Evolutionary conservation across 2,888 invertebrate genomes (phyloP), one percentile per base, ranked within the genome.

Genomic region (Flexamia atlantica): DNA sequence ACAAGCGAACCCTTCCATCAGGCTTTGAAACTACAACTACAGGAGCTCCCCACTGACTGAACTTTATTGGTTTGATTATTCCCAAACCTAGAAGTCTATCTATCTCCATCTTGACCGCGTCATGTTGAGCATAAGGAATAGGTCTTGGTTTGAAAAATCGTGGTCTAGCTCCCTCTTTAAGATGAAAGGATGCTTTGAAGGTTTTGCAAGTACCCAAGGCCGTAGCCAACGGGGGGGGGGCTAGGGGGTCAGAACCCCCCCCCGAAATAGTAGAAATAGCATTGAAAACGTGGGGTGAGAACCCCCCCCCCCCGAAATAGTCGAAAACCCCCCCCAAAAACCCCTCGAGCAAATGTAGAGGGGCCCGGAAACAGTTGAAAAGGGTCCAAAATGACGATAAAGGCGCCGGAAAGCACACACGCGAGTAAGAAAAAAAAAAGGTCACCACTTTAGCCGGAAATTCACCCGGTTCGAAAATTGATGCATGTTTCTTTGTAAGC

Each of bases 11-110:
- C 20, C 42, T 40, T 1, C 42, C 20, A 76, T 42, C 32, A 14
- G n/a, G 46, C 50, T 79, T 79, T 25, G 53, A 50, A 25, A 79
- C 53, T 50, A 53, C 25, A 20, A 79, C 79, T 50, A 79, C 53
- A 28, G 79, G 79, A 7, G 79, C 53, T 30, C 14, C 79, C 46
- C 46, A 79, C 53, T 79, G 25, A 50, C 42, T 50, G 17, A 53
- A 79, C 17, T 79, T 79, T 7, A 46, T 42, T 17, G 9, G 53
- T 50, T 46, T 79, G 17, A 50, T 30, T 32, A 14, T 30, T 17
- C 5, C 9, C 10, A 70, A 70, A 30, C 10, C 10, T n/a, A 30
- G 12, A 32, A 70, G 32, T 70, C 70, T 70, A 32, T 70, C 32
- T 14, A 70, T 70, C 32, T 10, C 32, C 17, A 1, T n/a, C 5